Conservation (phyloP, 2,888 invertebrate genomes). For the Nematopogon swammerdamellus region DNA sequence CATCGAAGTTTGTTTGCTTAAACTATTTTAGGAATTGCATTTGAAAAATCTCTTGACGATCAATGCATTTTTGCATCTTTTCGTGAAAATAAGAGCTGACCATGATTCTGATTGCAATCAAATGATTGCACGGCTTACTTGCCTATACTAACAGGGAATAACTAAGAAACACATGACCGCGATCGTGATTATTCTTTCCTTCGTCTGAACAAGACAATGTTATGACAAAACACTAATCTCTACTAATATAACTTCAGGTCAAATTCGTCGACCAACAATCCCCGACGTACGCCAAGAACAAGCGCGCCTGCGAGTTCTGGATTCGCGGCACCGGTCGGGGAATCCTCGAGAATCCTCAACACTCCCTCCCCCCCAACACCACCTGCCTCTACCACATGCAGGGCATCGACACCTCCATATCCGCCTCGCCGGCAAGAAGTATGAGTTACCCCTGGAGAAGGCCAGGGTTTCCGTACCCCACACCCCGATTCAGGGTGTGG, state of each 20-base stretch:
- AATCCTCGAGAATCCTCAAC: constrained; percentile 78
- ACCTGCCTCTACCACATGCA: constrained; percentile 84
- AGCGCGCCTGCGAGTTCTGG: constrained; percentile 84
- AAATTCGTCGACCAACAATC: constrained; percentile 82
- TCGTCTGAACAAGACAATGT: no score
- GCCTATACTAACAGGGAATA: no score
- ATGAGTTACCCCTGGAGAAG: constrained; percentile 47
- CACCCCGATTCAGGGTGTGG: constrained; percentile 77
- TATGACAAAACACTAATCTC: no score
- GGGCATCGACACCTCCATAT: constrained; percentile 57
- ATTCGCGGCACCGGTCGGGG: constrained; percentile 76
- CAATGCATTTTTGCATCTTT: no score
- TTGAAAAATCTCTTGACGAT: no score
- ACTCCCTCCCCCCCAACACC: constrained; percentile 83
- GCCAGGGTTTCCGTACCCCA: constrained; percentile 59
- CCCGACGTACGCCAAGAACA: constrained; percentile 80
- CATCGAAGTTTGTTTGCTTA: neutral
- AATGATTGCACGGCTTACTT: no score
- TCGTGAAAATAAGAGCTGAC: no score
- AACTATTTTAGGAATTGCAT: no score
- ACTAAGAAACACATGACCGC: no score
- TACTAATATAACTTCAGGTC: no score
- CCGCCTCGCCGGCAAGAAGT: constrained; percentile 52
- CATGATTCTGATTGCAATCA: no score
- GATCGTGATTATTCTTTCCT: no score